phyloP scores from a whole-genome alignment of 2,113 vertebrate genomes.

The Mirza zaza region DNA sequence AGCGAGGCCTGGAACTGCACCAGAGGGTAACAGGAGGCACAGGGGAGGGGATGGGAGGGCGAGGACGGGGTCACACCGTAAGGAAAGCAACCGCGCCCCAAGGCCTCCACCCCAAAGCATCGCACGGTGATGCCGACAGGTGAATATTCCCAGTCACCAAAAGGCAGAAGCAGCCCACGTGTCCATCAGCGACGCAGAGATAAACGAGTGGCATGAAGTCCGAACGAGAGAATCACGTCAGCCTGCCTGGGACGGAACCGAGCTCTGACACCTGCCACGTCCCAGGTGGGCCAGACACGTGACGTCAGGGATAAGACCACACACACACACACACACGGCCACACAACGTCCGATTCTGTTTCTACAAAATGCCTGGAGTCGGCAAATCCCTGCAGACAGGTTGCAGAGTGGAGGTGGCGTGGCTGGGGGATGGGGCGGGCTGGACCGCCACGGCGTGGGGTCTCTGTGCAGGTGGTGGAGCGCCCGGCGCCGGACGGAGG shows the following conservation, averaged over 20 bases:
- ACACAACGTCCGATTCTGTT: accelerated
- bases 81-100: neutral
- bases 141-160: accelerated
- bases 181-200: accelerated
- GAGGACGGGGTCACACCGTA: accelerated
- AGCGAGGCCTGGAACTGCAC: accelerated
- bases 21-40: neutral
- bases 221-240: neutral
- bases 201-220: accelerated
- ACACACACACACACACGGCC: neutral
- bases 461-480: neutral
- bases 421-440: too few relatives aligned
- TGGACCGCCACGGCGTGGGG: accelerated
- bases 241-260: accelerated
- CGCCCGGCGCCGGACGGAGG: accelerated
- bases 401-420: accelerated
- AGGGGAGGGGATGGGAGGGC: accelerated
- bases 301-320: accelerated
- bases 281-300: accelerated
- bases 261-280: accelerated
- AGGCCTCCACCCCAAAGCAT: accelerated
- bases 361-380: accelerated
- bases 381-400: accelerated
- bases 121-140: accelerated
- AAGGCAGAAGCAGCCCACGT: neutral